These are phyloP conservation scores for Ochropacha duplaris DNA, from an alignment of 2,888 invertebrate genomes.

Conservation along the genomic window DNA sequence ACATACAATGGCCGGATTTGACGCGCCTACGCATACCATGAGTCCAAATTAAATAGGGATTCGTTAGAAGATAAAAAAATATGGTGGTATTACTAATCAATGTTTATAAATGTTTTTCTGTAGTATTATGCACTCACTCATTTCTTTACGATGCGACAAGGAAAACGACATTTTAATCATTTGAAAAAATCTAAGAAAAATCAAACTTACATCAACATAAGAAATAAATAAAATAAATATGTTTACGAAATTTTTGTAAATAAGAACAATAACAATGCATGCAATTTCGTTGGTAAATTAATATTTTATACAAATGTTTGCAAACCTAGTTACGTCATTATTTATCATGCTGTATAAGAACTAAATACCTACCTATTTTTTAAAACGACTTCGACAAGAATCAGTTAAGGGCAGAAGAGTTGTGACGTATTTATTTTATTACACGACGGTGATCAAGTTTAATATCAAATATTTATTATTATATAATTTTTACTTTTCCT, in stretches of 20 bases:
- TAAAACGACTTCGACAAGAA: background rate
- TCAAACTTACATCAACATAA: too few relatives aligned
- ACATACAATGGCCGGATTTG: constrained; percentile 62
- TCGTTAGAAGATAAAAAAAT: background rate
- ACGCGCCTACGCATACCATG: constrained; percentile 29
- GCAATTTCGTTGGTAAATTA: background rate
- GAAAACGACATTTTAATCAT: too few relatives aligned
- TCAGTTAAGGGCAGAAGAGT: background rate
- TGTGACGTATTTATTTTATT: background rate
- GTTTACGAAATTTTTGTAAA: background rate
- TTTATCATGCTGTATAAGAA: background rate
- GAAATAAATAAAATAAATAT: background rate
- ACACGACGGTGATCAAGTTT: background rate
- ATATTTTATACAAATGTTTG: background rate
- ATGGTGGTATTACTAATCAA: too few relatives aligned
- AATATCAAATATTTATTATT: background rate
- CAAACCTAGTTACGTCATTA: background rate
- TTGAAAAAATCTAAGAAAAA: too few relatives aligned
- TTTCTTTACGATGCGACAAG: too few relatives aligned
- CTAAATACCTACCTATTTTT: background rate
- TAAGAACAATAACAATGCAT: background rate
- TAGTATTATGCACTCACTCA: too few relatives aligned
- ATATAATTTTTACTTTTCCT: background rate
- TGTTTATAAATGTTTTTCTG: too few relatives aligned
- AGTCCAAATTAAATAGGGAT: constrained; percentile 5